Conservation (phyloP, 2,113 vertebrate species). For the Chloropsis hardwickii region DNA sequence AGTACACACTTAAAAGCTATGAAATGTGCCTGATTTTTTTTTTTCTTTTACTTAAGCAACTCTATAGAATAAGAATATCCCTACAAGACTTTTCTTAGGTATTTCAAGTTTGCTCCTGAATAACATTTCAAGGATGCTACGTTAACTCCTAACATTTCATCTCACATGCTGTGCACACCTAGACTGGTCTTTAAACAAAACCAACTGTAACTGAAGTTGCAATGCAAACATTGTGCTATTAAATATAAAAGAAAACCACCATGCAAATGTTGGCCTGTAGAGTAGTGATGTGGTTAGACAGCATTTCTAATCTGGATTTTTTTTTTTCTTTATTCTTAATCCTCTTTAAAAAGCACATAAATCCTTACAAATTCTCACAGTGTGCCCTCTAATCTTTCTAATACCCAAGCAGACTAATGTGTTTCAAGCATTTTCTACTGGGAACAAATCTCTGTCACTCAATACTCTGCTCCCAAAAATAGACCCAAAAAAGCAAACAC, state of each 20-base stretch:
- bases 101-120: not conserved
- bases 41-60: not conserved
- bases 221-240: not conserved
- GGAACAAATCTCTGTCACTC: constrained; percentile 19
- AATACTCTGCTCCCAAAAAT: not conserved
- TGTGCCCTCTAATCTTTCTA: constrained; percentile 55
- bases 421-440: constrained; percentile 42
- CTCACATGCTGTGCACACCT: not conserved
- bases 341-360: constrained; percentile 49
- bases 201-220: not conserved
- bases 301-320: constrained; percentile 29
- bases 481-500: not conserved
- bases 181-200: constrained; percentile 10
- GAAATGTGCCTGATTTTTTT: not conserved
- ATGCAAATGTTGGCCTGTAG: not conserved
- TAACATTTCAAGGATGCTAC: not conserved
- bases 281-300: constrained; percentile 3
- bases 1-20: not conserved
- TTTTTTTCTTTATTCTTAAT: constrained; percentile 43
- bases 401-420: constrained; percentile 21
- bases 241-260: constrained; percentile 18
- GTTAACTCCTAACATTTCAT: not conserved
- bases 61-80: not conserved
- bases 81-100: not conserved
- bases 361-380: constrained; percentile 66